Evolutionary conservation across 2,888 invertebrate species (phyloP).

Genomic region (Caenorhabditis drosophilae): DNA sequence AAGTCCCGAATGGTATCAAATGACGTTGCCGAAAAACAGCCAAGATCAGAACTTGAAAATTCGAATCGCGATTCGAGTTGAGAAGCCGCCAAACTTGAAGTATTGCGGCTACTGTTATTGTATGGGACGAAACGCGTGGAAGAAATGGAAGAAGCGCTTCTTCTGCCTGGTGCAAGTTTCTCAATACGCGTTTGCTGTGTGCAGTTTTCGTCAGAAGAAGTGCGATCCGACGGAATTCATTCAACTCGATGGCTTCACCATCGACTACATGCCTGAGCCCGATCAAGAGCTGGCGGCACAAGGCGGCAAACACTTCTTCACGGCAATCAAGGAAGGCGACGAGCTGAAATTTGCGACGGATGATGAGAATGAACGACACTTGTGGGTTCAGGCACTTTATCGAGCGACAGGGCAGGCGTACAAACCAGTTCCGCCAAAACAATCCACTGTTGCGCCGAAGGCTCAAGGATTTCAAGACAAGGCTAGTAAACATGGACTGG

Average conservation of each 20-base stretch:
- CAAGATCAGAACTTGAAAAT: conserved; percentile 94
- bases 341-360: conserved; percentile 93
- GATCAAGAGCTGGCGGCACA: conserved; percentile 82
- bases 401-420: conserved; percentile 99
- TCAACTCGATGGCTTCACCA: conserved; percentile 98
- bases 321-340: conserved; percentile 91
- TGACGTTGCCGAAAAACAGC: conserved; percentile 91
- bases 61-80: conserved; percentile 92
- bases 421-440: conserved; percentile 89
- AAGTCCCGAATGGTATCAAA: conserved; percentile 89
- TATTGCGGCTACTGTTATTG: conserved; percentile 83
- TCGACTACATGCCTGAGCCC: conserved; percentile 93
- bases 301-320: conserved; percentile 93
- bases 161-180: conserved; percentile 95
- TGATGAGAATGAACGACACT: conserved; percentile 94
- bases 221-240: conserved; percentile 99
- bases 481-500: conserved; percentile 97
- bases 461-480: conserved; percentile 75
- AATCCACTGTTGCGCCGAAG: conserved; percentile 63
- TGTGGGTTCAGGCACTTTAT: conserved; percentile 97
- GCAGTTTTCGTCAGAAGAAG: conserved; percentile 98
- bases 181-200: conserved; percentile 99
- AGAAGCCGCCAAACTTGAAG: conserved; percentile 98
- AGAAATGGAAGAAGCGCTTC: conserved; percentile 98
- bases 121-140: conserved; percentile 90